Conservation (phyloP, 1,140 invertebrate species). For the Yoshiicerus persimilis region DNA sequence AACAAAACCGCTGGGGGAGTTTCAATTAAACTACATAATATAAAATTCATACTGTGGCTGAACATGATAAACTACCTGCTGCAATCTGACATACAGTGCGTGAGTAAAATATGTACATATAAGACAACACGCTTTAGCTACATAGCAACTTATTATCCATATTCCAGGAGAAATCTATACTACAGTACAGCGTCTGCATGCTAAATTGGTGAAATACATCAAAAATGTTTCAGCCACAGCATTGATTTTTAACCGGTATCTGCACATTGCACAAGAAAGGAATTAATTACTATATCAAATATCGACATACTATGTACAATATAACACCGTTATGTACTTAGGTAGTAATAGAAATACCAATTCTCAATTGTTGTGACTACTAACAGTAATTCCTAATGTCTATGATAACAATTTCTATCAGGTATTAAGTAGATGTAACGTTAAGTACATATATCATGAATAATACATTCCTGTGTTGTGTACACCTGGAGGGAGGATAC, state of each 20-base stretch:
- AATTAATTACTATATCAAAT: neutral
- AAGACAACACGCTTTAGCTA: neutral
- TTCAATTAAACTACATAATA: neutral
- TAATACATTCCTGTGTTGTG: neutral
- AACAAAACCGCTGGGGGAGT: neutral
- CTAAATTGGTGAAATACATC: neutral
- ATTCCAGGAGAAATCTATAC: neutral
- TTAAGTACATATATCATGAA: neutral
- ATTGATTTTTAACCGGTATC: constrained; percentile 5
- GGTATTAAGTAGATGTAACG: neutral
- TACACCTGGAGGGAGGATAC: neutral
- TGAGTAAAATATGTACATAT: neutral
- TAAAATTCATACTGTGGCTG: neutral
- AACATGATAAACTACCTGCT: neutral
- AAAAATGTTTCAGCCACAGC: neutral
- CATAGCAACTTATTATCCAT: neutral
- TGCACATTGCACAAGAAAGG: constrained; percentile 12
- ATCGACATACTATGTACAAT: constrained; percentile 5
- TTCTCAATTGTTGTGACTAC: neutral
- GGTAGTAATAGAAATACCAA: neutral
- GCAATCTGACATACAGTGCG: neutral
- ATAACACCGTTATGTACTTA: neutral
- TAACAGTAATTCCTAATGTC: neutral
- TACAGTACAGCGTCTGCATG: neutral
- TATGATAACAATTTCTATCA: constrained; percentile 3